Conservation (phyloP, 2,113 vertebrate genomes). For the Protomyctophum bolini region DNA sequence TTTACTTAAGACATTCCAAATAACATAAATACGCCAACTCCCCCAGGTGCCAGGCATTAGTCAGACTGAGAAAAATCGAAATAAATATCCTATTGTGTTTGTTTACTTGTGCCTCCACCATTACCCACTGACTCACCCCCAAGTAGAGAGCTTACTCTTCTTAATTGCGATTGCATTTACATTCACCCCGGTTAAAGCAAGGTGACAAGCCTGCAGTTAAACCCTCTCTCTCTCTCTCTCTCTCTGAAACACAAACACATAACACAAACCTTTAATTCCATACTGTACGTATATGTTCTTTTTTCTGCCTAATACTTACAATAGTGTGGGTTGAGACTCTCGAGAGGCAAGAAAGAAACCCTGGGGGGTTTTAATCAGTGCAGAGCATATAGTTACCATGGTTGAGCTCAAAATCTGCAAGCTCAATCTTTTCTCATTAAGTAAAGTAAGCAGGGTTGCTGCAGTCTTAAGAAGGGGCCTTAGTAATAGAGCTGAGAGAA, state of each 20-base stretch:
- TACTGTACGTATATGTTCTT: too few species aligned
- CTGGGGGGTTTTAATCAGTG: too few species aligned
- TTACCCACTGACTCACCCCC: conserved; percentile 25
- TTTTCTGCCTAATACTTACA: too few species aligned
- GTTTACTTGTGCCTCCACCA: conserved; percentile 34
- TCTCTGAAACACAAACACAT: not conserved
- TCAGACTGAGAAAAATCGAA: not conserved
- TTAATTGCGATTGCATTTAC: conserved; percentile 38
- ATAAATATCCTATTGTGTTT: conserved; percentile 25
- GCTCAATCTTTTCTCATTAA: too few species aligned
- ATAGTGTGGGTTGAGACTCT: too few species aligned
- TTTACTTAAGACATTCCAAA: conserved; percentile 15
- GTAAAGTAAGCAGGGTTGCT: too few species aligned
- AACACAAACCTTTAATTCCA: not conserved
- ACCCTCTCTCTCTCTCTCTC: not conserved
- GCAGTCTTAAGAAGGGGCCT: too few species aligned
- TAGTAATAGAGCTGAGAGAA: too few species aligned
- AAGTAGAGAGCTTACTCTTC: conserved; percentile 15
- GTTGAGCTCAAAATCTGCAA: too few species aligned
- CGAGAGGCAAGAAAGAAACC: too few species aligned
- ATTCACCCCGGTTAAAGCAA: conserved; percentile 11
- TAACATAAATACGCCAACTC: not conserved
- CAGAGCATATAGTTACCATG: too few species aligned
- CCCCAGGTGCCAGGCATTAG: conserved; percentile 1
- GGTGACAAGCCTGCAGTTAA: not conserved